phyloP scores from a whole-genome alignment of 1,140 invertebrate species.

The Zaprionus davidi region DNA sequence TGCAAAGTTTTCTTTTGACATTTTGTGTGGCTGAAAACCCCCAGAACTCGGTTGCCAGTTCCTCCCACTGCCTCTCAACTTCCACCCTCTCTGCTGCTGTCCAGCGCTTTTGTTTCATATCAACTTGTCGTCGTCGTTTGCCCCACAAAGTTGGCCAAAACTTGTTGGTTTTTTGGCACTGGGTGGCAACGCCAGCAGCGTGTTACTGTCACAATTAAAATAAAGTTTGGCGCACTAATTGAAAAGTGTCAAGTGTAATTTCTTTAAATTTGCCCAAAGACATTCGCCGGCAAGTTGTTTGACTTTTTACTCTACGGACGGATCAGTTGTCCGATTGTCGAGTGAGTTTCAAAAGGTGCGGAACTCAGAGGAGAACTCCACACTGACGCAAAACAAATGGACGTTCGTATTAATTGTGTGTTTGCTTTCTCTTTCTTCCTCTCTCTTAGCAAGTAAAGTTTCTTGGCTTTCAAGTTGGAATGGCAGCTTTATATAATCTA shows the following conservation, averaged over 20 bases:
- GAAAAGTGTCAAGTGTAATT: slow-evolving; percentile 81
- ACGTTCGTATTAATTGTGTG: slow-evolving; percentile 43
- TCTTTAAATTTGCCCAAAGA: slow-evolving; percentile 68
- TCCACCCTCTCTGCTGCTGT: neutral
- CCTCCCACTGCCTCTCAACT: neutral
- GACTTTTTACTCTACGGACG: slow-evolving; percentile 42
- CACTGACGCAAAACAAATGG: slow-evolving; percentile 27
- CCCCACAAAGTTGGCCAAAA: slow-evolving; percentile 45
- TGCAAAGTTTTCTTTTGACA: slow-evolving; percentile 79
- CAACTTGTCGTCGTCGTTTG: slow-evolving; percentile 48
- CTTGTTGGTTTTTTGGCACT: slow-evolving; percentile 43
- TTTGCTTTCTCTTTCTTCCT: neutral
- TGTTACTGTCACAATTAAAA: slow-evolving; percentile 83
- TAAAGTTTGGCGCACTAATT: slow-evolving; percentile 76
- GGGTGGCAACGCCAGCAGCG: slow-evolving; percentile 57
- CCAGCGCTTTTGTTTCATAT: slow-evolving; percentile 55
- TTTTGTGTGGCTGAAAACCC: slow-evolving; percentile 70
- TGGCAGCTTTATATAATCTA: no score
- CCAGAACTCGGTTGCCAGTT: slow-evolving; percentile 31
- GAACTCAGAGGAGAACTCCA: neutral
- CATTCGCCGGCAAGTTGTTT: slow-evolving; percentile 47
- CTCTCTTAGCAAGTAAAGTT: no score
- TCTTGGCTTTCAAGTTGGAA: no score
- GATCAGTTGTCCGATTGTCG: slow-evolving; percentile 40
- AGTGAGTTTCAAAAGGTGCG: neutral